Conservation (phyloP, 2,113 vertebrate species). For the Aplodontia rufa region DNA sequence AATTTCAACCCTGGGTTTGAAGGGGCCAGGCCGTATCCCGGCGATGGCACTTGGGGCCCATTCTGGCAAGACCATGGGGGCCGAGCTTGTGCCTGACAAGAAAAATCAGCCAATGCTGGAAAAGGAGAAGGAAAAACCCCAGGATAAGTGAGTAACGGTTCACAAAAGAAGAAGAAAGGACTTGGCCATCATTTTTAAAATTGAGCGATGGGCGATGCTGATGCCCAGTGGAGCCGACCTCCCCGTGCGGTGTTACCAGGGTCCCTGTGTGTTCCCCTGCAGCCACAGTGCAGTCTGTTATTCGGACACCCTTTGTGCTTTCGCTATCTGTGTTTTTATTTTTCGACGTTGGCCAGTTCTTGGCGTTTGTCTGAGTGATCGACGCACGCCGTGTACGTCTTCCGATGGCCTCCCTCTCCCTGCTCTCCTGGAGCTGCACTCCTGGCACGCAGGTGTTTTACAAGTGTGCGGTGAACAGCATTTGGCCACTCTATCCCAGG, state of each 20-base stretch:
- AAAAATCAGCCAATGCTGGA: not conserved
- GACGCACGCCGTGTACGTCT: too few relatives aligned
- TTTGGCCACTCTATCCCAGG: not conserved
- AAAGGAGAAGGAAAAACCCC: not conserved
- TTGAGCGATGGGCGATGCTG: too few relatives aligned
- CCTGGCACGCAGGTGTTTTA: fast-evolving
- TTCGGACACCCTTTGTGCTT: not conserved
- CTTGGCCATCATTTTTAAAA: not conserved
- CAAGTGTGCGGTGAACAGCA: not conserved
- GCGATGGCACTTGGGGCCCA: not conserved
- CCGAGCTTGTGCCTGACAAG: not conserved
- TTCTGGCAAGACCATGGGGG: not conserved
- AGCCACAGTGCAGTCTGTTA: not conserved
- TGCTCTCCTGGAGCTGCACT: not conserved
- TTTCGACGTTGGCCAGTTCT: too few relatives aligned
- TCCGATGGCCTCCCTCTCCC: not conserved
- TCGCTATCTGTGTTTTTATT: not conserved
- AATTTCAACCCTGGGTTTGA: not conserved
- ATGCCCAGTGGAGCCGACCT: not conserved
- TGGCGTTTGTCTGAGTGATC: too few relatives aligned
- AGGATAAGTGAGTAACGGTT: not conserved
- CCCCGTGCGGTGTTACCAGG: not conserved
- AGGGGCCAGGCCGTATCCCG: not conserved
- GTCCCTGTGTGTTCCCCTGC: not conserved
- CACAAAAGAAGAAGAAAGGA: not conserved